A percentile compares a stretch with the other conserved stretches of the same genome.
These are phyloP conservation scores for Menura novaehollandiae DNA, from an alignment of 2,113 vertebrate species.

Conservation along the genomic window DNA sequence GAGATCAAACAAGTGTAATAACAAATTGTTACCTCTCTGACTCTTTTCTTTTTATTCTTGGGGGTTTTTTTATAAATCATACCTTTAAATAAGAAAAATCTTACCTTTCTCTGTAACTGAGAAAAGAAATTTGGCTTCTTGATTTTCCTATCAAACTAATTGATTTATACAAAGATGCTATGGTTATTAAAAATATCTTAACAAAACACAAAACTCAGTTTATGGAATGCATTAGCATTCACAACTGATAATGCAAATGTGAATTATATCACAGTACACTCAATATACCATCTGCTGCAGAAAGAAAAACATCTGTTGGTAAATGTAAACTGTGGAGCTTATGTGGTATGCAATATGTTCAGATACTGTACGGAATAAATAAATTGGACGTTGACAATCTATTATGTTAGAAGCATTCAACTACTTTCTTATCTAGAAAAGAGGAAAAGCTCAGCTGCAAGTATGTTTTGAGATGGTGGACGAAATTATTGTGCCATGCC, in stretches of 20 bases:
- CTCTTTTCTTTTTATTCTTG: not conserved
- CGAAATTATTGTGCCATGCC: conserved; percentile 5
- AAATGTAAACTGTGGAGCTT: conserved; percentile 59
- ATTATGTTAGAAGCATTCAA: conserved; percentile 22
- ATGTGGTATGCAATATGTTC: conserved; percentile 46
- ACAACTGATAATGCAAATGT: conserved; percentile 57
- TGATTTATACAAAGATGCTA: not conserved
- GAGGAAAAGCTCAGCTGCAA: conserved; percentile 26
- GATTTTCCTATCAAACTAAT: not conserved
- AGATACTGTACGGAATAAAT: conserved; percentile 63
- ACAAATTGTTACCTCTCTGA: not conserved
- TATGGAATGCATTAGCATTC: conserved; percentile 48
- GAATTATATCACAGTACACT: conserved; percentile 57
- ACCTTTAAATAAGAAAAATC: not conserved
- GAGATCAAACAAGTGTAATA: not conserved
- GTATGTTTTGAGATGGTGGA: not conserved
- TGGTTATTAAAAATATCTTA: conserved; percentile 23
- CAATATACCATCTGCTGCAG: conserved; percentile 61
- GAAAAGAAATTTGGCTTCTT: not conserved
- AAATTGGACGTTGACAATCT: conserved; percentile 32
- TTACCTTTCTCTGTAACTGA: not conserved
- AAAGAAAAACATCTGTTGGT: conserved; percentile 64
- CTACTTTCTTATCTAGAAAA: not conserved
- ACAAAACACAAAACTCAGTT: not conserved
- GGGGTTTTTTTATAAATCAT: not conserved